These are phyloP conservation scores for Spizella passerina DNA, from an alignment of 2,797 vertebrate species.

Conservation along the genomic window DNA sequence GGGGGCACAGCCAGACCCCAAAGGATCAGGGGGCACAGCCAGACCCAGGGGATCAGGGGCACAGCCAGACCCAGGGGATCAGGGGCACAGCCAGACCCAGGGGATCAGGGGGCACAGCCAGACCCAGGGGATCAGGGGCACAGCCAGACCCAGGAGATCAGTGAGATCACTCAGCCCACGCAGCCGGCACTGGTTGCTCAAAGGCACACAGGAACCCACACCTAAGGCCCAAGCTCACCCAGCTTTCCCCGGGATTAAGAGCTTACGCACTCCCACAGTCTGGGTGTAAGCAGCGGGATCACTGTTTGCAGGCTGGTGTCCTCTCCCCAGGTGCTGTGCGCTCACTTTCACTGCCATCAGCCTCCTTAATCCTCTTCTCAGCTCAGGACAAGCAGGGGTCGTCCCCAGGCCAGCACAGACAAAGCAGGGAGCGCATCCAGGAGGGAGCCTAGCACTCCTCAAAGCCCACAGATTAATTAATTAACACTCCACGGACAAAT, in stretches of 20 bases:
- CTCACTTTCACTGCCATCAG: neutral
- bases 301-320: neutral
- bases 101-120: no score
- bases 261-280: rapidly evolving
- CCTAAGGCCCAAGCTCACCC: no score
- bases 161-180: neutral
- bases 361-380: neutral
- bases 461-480: neutral
- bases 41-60: no score
- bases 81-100: no score
- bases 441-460: neutral
- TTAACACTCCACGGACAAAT: rapidly evolving
- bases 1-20: no score
- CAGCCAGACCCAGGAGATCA: no score
- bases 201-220: neutral
- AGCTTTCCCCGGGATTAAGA: neutral
- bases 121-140: no score
- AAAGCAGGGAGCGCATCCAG: rapidly evolving
- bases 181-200: neutral
- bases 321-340: neutral
- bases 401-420: neutral
- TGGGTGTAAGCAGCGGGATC: neutral
- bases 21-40: no score
- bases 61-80: no score
- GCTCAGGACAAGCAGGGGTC: neutral